phyloP scores from a whole-genome alignment of 2,888 invertebrate genomes.

The Autographa gamma region DNA sequence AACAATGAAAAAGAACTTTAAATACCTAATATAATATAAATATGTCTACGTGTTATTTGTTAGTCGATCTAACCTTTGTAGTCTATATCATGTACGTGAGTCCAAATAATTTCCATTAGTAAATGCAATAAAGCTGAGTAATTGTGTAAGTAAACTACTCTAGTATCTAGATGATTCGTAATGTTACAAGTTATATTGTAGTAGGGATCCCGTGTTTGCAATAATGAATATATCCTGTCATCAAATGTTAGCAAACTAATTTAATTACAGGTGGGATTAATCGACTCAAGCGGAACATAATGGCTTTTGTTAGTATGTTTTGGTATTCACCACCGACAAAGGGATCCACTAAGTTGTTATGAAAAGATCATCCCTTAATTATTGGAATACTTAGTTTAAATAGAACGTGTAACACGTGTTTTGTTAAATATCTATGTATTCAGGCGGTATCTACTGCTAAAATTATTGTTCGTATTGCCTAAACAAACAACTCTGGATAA shows the following conservation, averaged over 20 bases:
- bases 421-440: neutral
- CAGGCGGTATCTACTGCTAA: too few species aligned
- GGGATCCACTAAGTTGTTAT: neutral
- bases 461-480: too few species aligned
- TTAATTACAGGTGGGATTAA: conserved; percentile 44
- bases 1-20: too few species aligned
- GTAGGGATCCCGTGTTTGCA: neutral
- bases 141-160: too few species aligned
- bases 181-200: neutral
- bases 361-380: neutral
- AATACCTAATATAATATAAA: too few species aligned
- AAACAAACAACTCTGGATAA: too few species aligned
- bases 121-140: too few species aligned
- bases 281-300: conserved; percentile 26
- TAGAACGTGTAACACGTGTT: neutral
- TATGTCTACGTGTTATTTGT: too few species aligned
- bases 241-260: conserved; percentile 41
- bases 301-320: conserved; percentile 36
- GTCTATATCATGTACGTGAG: too few species aligned
- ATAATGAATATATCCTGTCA: conserved; percentile 6
- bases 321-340: conserved; percentile 3
- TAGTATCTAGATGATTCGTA: neutral
- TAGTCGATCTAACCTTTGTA: too few species aligned
- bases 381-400: neutral
- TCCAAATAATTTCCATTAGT: too few species aligned